phyloP scores from a whole-genome alignment of 2,888 invertebrate genomes.

The Hypomecis atomaria region DNA sequence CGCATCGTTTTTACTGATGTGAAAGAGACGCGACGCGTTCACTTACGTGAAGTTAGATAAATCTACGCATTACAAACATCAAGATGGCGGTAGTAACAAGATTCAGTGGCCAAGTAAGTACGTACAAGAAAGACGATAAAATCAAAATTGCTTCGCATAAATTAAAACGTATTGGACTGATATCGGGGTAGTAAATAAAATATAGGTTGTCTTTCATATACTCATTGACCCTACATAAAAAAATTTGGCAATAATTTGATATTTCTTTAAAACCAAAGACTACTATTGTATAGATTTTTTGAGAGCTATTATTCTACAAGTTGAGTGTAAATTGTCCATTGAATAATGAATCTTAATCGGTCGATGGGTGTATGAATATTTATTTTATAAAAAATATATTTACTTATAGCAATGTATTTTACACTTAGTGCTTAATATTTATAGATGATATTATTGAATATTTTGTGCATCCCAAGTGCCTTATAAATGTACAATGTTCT shows the following conservation, averaged over 20 bases:
- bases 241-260: conserved; percentile 66
- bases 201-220: conserved; percentile 63
- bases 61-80: conserved; percentile 31
- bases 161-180: conserved; percentile 65
- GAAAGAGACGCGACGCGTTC: no score
- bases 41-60: no score
- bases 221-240: conserved; percentile 65
- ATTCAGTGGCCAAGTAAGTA: conserved; percentile 60
- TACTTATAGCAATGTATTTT: conserved; percentile 71
- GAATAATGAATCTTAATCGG: conserved; percentile 59
- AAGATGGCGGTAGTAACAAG: conserved; percentile 57
- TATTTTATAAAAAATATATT: conserved; percentile 59
- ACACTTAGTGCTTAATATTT: conserved; percentile 79
- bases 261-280: conserved; percentile 78
- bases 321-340: conserved; percentile 58
- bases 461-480: conserved; percentile 80
- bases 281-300: conserved; percentile 64
- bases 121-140: conserved; percentile 59
- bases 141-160: conserved; percentile 46
- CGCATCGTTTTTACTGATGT: no score
- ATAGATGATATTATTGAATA: conserved; percentile 64
- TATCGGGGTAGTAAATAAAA: conserved; percentile 65
- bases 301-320: conserved; percentile 57
- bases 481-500: conserved; percentile 80
- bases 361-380: conserved; percentile 70